phyloP scores from a whole-genome alignment of 1,140 invertebrate genomes.

The Eumeta japonica region DNA sequence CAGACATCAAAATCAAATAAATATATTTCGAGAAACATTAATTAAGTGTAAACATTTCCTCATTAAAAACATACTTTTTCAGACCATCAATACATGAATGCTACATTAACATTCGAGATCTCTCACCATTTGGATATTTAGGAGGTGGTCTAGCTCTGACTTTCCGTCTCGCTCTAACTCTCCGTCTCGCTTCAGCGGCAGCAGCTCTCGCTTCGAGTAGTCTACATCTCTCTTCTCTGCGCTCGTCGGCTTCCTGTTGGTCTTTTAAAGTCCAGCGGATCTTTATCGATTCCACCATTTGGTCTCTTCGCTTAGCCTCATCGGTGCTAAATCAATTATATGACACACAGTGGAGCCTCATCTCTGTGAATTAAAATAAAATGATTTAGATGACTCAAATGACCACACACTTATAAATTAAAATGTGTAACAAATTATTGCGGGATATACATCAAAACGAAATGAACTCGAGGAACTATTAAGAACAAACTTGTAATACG shows the following conservation, averaged over 20 bases:
- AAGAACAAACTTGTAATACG: conserved; percentile 2
- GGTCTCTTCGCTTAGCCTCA: conserved; percentile 69
- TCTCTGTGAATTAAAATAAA: conserved; percentile 63
- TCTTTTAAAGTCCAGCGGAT: conserved; percentile 69
- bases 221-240: conserved; percentile 66
- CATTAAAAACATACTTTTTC: too few relatives aligned
- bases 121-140: conserved; percentile 58
- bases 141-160: conserved; percentile 73
- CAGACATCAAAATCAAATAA: too few relatives aligned
- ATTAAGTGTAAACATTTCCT: too few relatives aligned
- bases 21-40: too few relatives aligned
- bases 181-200: conserved; percentile 78
- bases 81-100: too few relatives aligned
- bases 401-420: too few relatives aligned
- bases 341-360: conserved; percentile 82
- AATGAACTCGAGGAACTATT: too few relatives aligned
- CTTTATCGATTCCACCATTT: conserved; percentile 73
- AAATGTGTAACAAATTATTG: too few relatives aligned
- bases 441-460: too few relatives aligned
- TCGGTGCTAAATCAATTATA: conserved; percentile 87
- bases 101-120: conserved; percentile 7
- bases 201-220: conserved; percentile 72
- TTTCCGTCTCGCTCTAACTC: conserved; percentile 71
- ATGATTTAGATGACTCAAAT: too few relatives aligned
- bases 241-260: conserved; percentile 64